Evolutionary conservation across 2,113 vertebrate species (phyloP), one percentile per base, ranked within the genome.

Genomic region (Zapornia atra): DNA sequence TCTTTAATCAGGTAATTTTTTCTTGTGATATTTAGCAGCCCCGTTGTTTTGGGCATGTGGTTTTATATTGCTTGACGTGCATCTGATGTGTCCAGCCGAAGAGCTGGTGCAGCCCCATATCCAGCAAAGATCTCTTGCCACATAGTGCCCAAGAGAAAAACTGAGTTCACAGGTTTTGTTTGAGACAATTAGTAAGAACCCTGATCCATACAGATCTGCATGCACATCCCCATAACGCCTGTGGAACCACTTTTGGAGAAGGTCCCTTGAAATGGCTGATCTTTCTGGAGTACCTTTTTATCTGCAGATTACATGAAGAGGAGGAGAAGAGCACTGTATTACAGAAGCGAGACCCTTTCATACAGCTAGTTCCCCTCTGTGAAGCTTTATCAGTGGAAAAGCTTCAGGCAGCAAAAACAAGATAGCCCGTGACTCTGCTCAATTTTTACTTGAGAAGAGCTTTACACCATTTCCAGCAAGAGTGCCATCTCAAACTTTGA

Each of bases 381-480:
- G 50, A 95, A 94, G 80, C 22, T 88, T 86, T 73, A 86, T 88
- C 72, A 88, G 22, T 44, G 24, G 84, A 88, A 94, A 96, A 94
- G 36, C 65, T 72, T 31, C 20, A 90, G 73, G 91, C 77, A 64
- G 77, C 40, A 86, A 84, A 97, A 79, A 1, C 38, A 89, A 92
- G 77, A 72, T 69, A 76, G 56, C 28, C 26, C 51, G 18, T 70
- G 69, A 94, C 42, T 69, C 16, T 40, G 60, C 79, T 83, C 75
- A 76, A 76, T 73, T 94, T 89, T 53, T 24, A 29, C 70, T 80
- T 88, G 68, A 54, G 66, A 94, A 61, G 59, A 80, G 69, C 31
- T 68, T 93, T 81, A 69, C 24, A 53, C 36, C 31, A 31, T 95
- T 95, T 94, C 50, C 72, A 91, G 91, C 48, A 97, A 95, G 83